Evolutionary conservation across 2,888 invertebrate species (phyloP).

Genomic region (Eilema sororculum): DNA sequence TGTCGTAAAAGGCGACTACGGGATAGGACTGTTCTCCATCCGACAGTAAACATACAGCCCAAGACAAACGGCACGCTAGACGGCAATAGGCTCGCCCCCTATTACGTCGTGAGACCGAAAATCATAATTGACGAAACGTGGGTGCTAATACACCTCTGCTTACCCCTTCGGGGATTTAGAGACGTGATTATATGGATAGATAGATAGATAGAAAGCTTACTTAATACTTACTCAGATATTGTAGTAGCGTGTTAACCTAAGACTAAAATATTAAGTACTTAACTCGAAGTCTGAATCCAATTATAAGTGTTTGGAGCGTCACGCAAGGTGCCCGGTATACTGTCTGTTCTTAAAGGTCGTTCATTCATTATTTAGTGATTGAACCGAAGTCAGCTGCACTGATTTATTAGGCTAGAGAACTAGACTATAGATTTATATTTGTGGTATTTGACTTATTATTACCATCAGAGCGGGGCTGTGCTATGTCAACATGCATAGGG

Average conservation of each 20-base stretch:
- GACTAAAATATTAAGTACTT: slow-evolving; percentile 10
- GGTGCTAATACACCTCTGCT: no score
- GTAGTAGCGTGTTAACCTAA: neutral
- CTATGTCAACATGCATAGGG: no score
- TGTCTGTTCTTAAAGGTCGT: slow-evolving; percentile 1
- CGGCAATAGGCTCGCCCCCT: no score
- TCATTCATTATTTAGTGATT: slow-evolving; percentile 4
- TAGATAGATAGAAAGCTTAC: no score
- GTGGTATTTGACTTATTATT: neutral
- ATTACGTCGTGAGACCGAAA: no score
- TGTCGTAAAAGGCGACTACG: no score
- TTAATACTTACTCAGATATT: neutral
- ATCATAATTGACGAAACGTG: no score
- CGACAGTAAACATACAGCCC: no score
- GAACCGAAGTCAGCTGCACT: neutral
- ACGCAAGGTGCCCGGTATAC: neutral
- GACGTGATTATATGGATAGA: no score
- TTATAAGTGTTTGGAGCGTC: slow-evolving; percentile 3
- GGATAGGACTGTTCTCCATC: no score
- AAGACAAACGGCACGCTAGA: no score
- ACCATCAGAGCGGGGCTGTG: neutral
- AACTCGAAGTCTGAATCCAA: slow-evolving; percentile 1
- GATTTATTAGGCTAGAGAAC: neutral
- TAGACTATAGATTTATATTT: neutral
- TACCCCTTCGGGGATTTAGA: no score